Conservation (phyloP, 1,140 invertebrate genomes). For the Lasaia peninsularis region DNA sequence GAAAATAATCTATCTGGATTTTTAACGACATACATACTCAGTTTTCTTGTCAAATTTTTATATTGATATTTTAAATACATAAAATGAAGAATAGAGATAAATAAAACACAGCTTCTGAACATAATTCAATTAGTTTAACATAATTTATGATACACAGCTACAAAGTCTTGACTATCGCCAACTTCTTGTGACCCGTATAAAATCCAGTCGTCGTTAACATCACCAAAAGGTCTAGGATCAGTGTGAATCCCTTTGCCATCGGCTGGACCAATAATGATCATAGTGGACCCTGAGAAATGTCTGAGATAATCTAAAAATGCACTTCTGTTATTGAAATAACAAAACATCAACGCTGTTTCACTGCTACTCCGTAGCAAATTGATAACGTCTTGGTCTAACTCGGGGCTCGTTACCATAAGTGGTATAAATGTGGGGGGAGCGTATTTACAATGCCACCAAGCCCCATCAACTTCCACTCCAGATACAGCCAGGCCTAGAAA, state of each 20-base stretch:
- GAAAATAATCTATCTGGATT: too few relatives aligned
- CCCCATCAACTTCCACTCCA: constrained; percentile 70
- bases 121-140: background rate
- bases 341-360: constrained; percentile 82
- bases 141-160: constrained; percentile 53
- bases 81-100: too few relatives aligned
- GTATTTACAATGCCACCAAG: constrained; percentile 73
- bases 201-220: constrained; percentile 68
- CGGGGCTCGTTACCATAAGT: constrained; percentile 46
- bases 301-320: constrained; percentile 83
- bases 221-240: constrained; percentile 81
- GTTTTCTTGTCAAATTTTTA: too few relatives aligned
- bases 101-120: constrained; percentile 1
- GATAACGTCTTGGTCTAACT: constrained; percentile 47
- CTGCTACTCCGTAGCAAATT: constrained; percentile 39
- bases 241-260: constrained; percentile 81
- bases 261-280: constrained; percentile 85
- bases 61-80: too few relatives aligned
- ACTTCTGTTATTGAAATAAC: constrained; percentile 84
- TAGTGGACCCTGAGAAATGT: constrained; percentile 78
- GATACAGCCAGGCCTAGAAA: constrained; percentile 53
- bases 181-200: constrained; percentile 59
- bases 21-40: too few relatives aligned
- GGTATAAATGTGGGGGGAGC: constrained; percentile 70
- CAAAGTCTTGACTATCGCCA: constrained; percentile 57